Evolutionary conservation across 2,888 invertebrate species (phyloP).

Genomic region (Drosophila hamatofila): DNA sequence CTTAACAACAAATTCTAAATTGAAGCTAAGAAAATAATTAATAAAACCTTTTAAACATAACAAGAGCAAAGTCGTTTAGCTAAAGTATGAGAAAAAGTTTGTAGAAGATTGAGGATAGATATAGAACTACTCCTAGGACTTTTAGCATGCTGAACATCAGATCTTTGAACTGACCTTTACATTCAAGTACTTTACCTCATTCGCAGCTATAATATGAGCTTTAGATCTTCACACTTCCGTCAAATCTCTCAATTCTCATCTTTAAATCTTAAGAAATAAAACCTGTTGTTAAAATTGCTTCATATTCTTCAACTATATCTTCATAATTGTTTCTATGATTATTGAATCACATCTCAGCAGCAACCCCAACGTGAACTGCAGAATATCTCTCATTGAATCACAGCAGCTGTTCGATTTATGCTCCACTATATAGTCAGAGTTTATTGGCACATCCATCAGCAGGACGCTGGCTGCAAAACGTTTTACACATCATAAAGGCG

Average conservation of each 20-base stretch:
- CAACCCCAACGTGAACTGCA: not conserved
- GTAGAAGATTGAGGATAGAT: not conserved
- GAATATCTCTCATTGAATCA: conserved; percentile 6
- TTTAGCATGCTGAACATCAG: too few relatives aligned
- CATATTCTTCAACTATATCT: not conserved
- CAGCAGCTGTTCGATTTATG: conserved; percentile 14
- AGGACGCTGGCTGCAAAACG: conserved; percentile 65
- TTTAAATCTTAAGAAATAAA: too few relatives aligned
- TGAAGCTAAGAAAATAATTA: not conserved
- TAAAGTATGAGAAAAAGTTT: not conserved
- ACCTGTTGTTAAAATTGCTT: too few relatives aligned
- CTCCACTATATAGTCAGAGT: not conserved
- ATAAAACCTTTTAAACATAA: not conserved
- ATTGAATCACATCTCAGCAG: not conserved
- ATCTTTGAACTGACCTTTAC: too few relatives aligned
- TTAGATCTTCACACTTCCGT: too few relatives aligned
- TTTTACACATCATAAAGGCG: conserved; percentile 80
- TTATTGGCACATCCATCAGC: conserved; percentile 70
- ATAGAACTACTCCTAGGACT: not conserved
- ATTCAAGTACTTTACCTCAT: not conserved
- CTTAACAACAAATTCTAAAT: not conserved
- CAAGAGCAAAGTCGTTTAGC: not conserved
- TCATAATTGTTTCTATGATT: not conserved
- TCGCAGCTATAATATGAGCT: not conserved
- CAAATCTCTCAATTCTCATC: too few relatives aligned